Base-by-base conservation (phyloP, 2,888 invertebrate species). In the Camponotus fellah region DNA sequence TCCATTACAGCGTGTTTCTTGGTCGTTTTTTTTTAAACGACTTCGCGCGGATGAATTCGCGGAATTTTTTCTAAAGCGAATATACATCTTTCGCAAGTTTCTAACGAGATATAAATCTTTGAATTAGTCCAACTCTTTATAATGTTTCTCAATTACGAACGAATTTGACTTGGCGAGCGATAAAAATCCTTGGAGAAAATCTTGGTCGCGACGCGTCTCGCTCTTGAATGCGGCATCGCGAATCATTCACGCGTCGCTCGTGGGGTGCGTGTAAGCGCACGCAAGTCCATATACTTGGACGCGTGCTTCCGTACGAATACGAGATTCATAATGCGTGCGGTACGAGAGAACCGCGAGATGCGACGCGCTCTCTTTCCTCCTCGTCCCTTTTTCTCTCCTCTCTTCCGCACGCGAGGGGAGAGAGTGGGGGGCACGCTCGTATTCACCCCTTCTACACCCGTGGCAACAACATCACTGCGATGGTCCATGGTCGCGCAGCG, bases 401-500 rank as follows among this genome's bases (percentile, higher is more conserved):
- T 37, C 37, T 65, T 40, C 40, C 37, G 83, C 43, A 26, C 34
- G 58, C n/a, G 69, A 0, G 12, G 60, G 58, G 64, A 14, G 21
- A 8, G 68, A 84, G 83, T 82, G 87, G 87, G 90, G 26, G 87
- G 89, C 88, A 87, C 90, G 87, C 89, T 89, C 90, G 89, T 89
- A 91, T 92, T 93, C 93, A 92, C 92, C 92, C 93, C 93, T 93
- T 93, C 92, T 88, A 91, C 90, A 89, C 74, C 90, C 89, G 88
- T 86, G 91, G 86, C 89, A 90, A 91, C 89, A 90, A 90, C 87
- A 91, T 58, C 58, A 60, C 87, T 65, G 88, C 87, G 91, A 91
- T 92, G 93, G 93, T 92, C 92, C 92, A 92, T 88, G 91, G 91
- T 90, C 90, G 90, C 91, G 91, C 92, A 89, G 92, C 94, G 94